Percentiles rank a stretch among this genome's conserved stretches.
Conservation (phyloP, 2,113 vertebrate species). For the Oreochromis spilurus region DNA sequence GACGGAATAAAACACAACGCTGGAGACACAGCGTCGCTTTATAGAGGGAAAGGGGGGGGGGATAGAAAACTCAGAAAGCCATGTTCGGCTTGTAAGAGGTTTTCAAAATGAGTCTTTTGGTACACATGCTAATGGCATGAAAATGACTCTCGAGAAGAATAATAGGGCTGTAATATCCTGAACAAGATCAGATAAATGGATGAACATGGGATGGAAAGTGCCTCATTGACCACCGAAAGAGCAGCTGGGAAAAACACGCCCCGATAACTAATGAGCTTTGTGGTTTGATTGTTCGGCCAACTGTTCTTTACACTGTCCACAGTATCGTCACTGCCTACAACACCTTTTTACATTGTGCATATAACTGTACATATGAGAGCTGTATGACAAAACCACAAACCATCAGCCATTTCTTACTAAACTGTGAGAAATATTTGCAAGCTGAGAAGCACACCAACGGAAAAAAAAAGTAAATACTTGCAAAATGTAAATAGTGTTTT, state of each 20-base stretch:
- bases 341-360: fast-evolving
- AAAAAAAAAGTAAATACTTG: not conserved
- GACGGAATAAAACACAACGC: not conserved
- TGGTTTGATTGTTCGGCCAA: not conserved
- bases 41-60: not conserved
- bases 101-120: not conserved
- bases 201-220: not conserved
- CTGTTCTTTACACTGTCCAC: not conserved
- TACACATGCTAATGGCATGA: not conserved
- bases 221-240: not conserved
- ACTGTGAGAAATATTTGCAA: not conserved
- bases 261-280: not conserved
- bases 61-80: not conserved
- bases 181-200: not conserved
- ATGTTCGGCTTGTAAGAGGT: not conserved
- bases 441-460: not conserved
- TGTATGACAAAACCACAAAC: not conserved
- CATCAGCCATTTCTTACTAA: not conserved
- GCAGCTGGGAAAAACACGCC: not conserved
- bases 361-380: not conserved
- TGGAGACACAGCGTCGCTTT: not conserved
- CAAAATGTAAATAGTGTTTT: constrained; percentile 24
- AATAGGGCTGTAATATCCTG: not conserved
- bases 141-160: not conserved
- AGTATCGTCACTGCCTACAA: not conserved